Evolutionary conservation across 2,113 vertebrate species (phyloP), one percentile per base, ranked within the genome.

Genomic region (Ochotona curzoniae): DNA sequence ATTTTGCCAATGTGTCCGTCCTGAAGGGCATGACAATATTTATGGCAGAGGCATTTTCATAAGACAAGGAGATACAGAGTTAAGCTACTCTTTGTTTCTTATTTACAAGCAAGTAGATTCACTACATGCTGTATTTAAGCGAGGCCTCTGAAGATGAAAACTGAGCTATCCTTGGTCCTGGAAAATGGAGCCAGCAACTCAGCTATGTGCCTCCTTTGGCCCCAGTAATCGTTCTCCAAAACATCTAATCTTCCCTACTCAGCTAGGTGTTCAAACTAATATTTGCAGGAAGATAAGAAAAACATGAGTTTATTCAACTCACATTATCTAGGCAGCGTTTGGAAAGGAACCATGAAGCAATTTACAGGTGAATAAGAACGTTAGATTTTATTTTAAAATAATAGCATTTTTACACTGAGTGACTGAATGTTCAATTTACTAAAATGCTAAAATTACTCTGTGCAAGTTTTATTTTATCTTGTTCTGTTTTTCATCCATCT

Each of bases 11-110:
- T 92, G 15, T 82, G 8, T 44, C 44, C 38, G 57, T 94, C 69
- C 14, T 88, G 35, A 95, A 35, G 12, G 74, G 21, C 2, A 88
- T 35, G 23, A 69, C 57, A 20, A 38, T 95, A 44, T 85, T 17
- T 49, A 74, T 85, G 12, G 28, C 71, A 93, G 49, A 91, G 12
- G 21, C 10, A 71, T 90, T 90, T 94, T 94, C 69, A 82, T 92
- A 90, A 94, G 92, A 69, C 14, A 92, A 54, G 21, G 61, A 51
- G 57, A 71, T 87, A 69, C 14, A 69, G 25, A 73, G 4, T 28
- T 51, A 94, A 54, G 57, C 47, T 87, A 57, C 20, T 93, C 21
- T 87, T 66, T 23, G 82, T 54, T 74, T 90, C 28, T 89, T 93
- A 76, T 95, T 95, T 87, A 71, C 89, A 84, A 93, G 18, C 87